Evolutionary conservation across 2,797 vertebrate species (phyloP), one percentile per base, ranked within the genome.

Genomic region (Megaceryle alcyon): DNA sequence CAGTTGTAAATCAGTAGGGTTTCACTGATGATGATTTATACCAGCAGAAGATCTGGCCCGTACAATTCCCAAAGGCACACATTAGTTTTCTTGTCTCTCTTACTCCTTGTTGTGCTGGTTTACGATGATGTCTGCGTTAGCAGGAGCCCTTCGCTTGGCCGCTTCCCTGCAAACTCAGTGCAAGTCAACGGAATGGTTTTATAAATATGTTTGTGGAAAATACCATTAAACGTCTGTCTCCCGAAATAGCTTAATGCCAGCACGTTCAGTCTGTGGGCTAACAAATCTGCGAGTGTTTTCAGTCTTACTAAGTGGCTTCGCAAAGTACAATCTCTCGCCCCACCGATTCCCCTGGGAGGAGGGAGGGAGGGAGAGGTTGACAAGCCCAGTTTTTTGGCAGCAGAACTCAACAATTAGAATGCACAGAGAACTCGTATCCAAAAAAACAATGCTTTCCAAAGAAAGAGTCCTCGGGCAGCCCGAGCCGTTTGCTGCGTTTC

Each of bases 281-380:
- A 78, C 94, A 96, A 44, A 91, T 68, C 79, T 33, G 10, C 48
- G 64, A 64, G 54, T 94, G 93, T 96, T 96, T 96, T 63, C 91
- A 76, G 2, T 79, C 82, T 39, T 82, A 56, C 66, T 61, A 2
- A 82, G 73, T 84, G 82, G 57, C 92, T 93, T 75, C 25, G 51
- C 14, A 72, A 85, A 80, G 76, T 6, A n/a, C n/a, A 86, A 88
- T 70, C 83, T 88, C 78, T 69, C 22, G 5, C 94, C 89, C 78
- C 54, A 68, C 29, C 79, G 41, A 4, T 41, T 76, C 91, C 66
- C 43, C 46, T 19, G 91, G 66, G 79, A 70, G 26, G 57, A 33
- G 43, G 46, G 66, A 77, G 61, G 85, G 81, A 84, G 84, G 90
- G 81, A 95, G 84, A 77, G 66, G 66, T 80, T 84, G 95, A 61